Percentiles rank a stretch among this genome's conserved stretches.
Conservation (phyloP, 2,888 invertebrate species). For the Mayetiola destructor region DNA sequence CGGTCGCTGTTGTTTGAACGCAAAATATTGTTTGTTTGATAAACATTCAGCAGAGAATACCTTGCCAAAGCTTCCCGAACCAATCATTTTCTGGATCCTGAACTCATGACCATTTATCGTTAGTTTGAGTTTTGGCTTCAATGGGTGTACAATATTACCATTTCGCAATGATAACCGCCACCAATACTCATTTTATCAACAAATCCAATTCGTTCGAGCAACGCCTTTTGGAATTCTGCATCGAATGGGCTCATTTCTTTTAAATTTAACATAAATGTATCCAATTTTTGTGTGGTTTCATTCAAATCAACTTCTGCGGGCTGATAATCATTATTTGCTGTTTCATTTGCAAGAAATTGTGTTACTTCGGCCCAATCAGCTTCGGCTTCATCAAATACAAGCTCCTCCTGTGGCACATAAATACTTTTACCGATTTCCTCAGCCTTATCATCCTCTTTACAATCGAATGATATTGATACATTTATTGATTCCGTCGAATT, state of each 20-base stretch:
- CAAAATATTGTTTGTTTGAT: slow-evolving; percentile 47
- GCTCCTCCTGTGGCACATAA: neutral
- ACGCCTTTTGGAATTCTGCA: slow-evolving; percentile 46
- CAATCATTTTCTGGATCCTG: slow-evolving; percentile 53
- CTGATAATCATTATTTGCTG: neutral
- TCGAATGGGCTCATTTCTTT: slow-evolving; percentile 68
- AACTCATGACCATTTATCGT: slow-evolving; percentile 41
- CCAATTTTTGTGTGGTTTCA: neutral
- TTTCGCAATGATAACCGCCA: slow-evolving; percentile 38
- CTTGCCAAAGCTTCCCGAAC: slow-evolving; percentile 71
- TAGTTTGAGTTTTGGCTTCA: slow-evolving; percentile 32
- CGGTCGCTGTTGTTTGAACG: slow-evolving; percentile 74
- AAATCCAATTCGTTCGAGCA: slow-evolving; percentile 58
- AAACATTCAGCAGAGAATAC: slow-evolving; percentile 44
- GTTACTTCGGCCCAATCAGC: neutral
- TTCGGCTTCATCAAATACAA: neutral
- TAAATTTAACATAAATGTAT: neutral
- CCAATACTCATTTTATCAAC: slow-evolving; percentile 42
- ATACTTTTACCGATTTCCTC: neutral
- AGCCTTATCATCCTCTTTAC: neutral
- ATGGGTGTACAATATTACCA: slow-evolving; percentile 37
- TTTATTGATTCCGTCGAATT: no score
- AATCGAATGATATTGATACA: no score
- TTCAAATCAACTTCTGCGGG: neutral
- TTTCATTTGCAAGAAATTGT: neutral